Evolutionary conservation across 2,797 vertebrate species (phyloP), one percentile per base, ranked within the genome.

Genomic region (Melanogrammus aeglefinus): DNA sequence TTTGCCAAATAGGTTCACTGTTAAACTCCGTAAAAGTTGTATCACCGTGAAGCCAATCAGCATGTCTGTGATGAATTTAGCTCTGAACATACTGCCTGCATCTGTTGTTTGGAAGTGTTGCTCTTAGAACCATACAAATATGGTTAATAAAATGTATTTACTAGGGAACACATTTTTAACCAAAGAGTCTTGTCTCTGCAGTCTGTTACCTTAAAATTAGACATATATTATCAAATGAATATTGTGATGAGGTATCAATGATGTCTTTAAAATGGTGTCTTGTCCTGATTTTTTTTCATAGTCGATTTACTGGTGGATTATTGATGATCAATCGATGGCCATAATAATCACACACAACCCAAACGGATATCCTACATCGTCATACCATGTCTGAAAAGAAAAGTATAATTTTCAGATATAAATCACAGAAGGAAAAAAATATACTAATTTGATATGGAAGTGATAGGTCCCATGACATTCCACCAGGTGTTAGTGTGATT

Each of bases 1-100:
- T 69, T 12, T 24, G 57, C n/a, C 24, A 12, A 69, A 69, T 24
- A 9, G 8, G 57, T 63, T 63, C 57, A 63, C 47, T 63, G 57
- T n/a, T 24, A n/a, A n/a, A n/a, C n/a, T 63, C n/a, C 9, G 57
- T 5, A 69, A 10, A 13, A 2, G 24, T 69, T 69, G 27, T 66
- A 6, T 24, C 8, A 66, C n/a, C 63, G 63, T 7, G n/a, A 12
- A 27, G 63, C 63, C 24, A 27, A 27, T 16, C 6, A 66, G 63
- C 63, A n/a, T 66, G 63, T 69, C 63, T 69, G 63, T 69, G 63
- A 69, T 69, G 63, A 69, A 69, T 69, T 69, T 27, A 12, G 63
- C 63, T 69, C 63, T 0, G 24, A 69, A 69, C 63, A 27, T 27
- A 12, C 24, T 12, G 63, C 8, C 6, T 10, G 63, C 24, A 27